Percentiles rank a stretch among this genome's conserved stretches.
phyloP scores from a whole-genome alignment of 2,113 vertebrate genomes.

The Lophochroa leadbeateri region DNA sequence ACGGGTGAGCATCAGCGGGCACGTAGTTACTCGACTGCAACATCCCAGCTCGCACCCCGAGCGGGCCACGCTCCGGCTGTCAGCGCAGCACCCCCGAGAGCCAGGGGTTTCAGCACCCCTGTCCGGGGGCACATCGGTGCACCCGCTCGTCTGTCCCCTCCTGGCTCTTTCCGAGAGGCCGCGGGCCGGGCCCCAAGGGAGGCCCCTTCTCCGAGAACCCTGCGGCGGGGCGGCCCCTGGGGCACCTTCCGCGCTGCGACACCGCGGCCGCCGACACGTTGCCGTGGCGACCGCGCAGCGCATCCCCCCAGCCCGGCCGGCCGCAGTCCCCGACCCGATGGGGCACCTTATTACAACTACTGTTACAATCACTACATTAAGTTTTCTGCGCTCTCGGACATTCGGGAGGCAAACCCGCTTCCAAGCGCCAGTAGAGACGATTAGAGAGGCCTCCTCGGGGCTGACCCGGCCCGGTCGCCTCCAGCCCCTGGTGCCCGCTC shows the following conservation, averaged over 20 bases:
- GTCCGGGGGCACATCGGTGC: fast-evolving
- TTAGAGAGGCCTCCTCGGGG: neutral
- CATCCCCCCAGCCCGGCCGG: neutral
- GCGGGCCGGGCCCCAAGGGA: neutral
- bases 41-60: neutral
- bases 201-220: neutral
- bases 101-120: too few species aligned
- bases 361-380: neutral
- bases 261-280: neutral
- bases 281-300: neutral
- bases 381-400: neutral
- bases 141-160: fast-evolving
- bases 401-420: neutral
- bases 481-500: neutral
- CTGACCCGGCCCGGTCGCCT: neutral
- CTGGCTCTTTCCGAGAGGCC: neutral
- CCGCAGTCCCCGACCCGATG: too few species aligned
- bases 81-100: too few species aligned
- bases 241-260: neutral
- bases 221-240: neutral
- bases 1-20: fast-evolving
- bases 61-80: neutral
- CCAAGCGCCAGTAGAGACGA: neutral
- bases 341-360: neutral
- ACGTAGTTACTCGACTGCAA: neutral